Evolutionary conservation across 92 coral and sea anemone genomes (phyloP).

Genomic region (Actinernus sp.): DNA sequence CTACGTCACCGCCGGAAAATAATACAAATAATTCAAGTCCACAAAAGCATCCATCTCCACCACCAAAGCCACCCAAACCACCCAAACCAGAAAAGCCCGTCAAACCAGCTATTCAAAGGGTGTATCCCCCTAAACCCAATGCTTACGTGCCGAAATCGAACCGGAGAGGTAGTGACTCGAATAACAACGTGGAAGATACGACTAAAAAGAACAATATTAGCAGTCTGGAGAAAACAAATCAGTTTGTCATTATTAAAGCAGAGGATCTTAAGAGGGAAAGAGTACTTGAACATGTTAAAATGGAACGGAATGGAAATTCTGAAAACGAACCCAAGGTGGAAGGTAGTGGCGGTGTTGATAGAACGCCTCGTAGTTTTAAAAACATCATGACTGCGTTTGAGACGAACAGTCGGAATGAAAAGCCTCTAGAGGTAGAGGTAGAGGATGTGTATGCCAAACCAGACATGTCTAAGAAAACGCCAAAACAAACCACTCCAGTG

Average conservation of each 20-base stretch:
- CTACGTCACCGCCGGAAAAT: too few relatives aligned
- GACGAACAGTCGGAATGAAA: constrained; percentile 6
- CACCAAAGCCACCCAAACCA: constrained; percentile 20
- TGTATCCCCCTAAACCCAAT: constrained; percentile 51
- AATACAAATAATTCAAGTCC: not conserved
- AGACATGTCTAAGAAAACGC: constrained; percentile 45
- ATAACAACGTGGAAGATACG: constrained; percentile 17
- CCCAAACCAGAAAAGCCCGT: constrained; percentile 11
- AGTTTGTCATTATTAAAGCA: too few relatives aligned
- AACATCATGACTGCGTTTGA: constrained; percentile 48
- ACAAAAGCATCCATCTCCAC: not conserved
- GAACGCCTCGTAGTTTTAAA: constrained; percentile 31
- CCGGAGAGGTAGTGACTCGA: constrained; percentile 18
- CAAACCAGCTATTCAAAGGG: constrained; percentile 33
- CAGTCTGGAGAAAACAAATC: not conserved
- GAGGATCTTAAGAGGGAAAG: too few relatives aligned
- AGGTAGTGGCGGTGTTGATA: not conserved
- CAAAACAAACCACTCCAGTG: not conserved
- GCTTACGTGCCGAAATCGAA: not conserved
- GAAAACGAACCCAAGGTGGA: not conserved
- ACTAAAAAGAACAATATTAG: not conserved
- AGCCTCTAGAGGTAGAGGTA: constrained; percentile 8
- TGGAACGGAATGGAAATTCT: not conserved
- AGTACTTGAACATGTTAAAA: too few relatives aligned
- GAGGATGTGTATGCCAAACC: constrained; percentile 58